Evolutionary conservation across 2,113 vertebrate species (phyloP), one percentile per base, ranked within the genome.

Genomic region (Lynx canadensis): DNA sequence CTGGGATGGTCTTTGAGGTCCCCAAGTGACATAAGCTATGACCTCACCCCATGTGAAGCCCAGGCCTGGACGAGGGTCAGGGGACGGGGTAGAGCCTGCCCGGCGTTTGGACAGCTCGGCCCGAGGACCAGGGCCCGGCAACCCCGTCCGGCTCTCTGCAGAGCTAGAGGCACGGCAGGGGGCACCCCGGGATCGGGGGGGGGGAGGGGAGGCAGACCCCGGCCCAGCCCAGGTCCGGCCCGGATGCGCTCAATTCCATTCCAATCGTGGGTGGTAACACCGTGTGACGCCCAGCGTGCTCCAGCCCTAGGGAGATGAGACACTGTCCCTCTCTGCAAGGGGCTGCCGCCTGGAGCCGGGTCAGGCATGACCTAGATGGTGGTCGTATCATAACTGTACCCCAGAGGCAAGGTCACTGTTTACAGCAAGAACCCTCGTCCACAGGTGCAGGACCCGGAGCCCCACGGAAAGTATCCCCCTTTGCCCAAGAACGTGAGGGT

Each of bases 81-180:
- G 38, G 19, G 36, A 19, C 48, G 55, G 27, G n/a, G 80, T 2
- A n/a, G 48, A 38, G 88, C 7, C 68, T 18, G 38, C 82, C 36
- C 7, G 1, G 29, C 27, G 84, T n/a, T 9, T 29, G 52, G 88
- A 33, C n/a, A 11, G 21, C 14, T 4, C 0, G 6, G 15, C 55
- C 80, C 0, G 31, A 19, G 13, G 23, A 15, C 50, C 16, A 4
- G 45, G 48, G 55, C 8, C 10, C 0, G 0, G 10, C 31, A 0
- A 52, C 0, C 14, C 25, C 15, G 8, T 52, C 36, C 41, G 12
- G 66, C 79, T 45, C 55, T 18, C 13, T 0, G 33, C 71, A 41
- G 82, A 29, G 92, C n/a, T 2, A 8, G 33, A 18, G 25, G 31
- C 8, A 2, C 0, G 27, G 50, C n/a, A 7, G 1, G 14, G 52